Percentiles rank a stretch among this genome's conserved stretches.
Conservation (phyloP, 2,888 invertebrate species). For the Cabera pusaria region DNA sequence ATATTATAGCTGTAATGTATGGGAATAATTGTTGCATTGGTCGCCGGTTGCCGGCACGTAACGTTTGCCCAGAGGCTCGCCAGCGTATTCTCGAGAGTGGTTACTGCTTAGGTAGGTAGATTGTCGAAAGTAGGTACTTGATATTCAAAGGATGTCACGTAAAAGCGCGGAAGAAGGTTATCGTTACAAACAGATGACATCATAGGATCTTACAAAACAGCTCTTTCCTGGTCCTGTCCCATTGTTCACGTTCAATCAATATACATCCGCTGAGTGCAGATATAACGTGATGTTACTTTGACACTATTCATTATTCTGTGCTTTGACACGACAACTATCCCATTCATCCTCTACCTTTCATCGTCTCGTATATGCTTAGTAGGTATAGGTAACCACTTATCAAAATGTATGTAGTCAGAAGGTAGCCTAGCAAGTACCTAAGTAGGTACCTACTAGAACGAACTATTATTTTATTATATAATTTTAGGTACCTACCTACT, state of each 20-base stretch:
- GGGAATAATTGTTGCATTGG: slow-evolving; percentile 3
- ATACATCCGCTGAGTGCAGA: no score
- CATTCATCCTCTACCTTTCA: no score
- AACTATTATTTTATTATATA: no score
- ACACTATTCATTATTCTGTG: no score
- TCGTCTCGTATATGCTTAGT: no score
- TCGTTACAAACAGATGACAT: slow-evolving; percentile 19
- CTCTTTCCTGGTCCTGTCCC: slow-evolving; percentile 20
- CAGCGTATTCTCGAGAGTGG: background rate
- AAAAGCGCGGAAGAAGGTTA: slow-evolving; percentile 20
- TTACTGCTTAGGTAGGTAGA: background rate
- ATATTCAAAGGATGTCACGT: slow-evolving; percentile 22
- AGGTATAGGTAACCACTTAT: no score
- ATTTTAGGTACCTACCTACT: no score
- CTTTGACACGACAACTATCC: no score
- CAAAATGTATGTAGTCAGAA: no score
- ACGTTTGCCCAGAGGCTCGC: slow-evolving; percentile 3
- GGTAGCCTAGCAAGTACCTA: no score
- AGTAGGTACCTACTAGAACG: no score
- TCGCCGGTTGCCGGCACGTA: slow-evolving; percentile 5
- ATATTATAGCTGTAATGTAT: slow-evolving; percentile 3
- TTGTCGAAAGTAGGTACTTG: slow-evolving; percentile 9
- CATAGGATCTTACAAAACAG: slow-evolving; percentile 13
- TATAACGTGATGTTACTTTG: no score
- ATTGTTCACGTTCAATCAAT: slow-evolving; percentile 4